Evolutionary conservation across 2,888 invertebrate genomes (phyloP).

Genomic region (Heteropelma amictum): DNA sequence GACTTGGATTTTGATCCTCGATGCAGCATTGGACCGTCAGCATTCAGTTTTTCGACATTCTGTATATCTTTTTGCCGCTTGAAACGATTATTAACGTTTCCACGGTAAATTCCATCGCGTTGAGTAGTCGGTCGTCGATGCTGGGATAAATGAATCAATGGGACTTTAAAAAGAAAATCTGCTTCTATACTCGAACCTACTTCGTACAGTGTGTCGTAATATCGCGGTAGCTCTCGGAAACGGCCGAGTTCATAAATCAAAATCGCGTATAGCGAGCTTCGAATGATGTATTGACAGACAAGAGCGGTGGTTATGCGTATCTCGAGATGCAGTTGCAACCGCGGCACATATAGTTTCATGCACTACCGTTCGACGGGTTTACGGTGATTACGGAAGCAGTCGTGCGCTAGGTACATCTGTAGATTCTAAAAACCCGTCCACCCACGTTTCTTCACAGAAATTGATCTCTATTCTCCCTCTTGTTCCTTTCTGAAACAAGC

Average conservation of each 20-base stretch:
- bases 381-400: constrained; percentile 64
- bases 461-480: too few species aligned
- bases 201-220: constrained; percentile 14
- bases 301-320: constrained; percentile 37
- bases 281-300: constrained; percentile 1
- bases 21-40: too few species aligned
- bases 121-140: too few species aligned
- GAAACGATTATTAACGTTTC: too few species aligned
- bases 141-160: too few species aligned
- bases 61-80: too few species aligned
- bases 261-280: constrained; percentile 26
- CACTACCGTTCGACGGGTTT: constrained; percentile 17
- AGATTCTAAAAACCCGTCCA: constrained; percentile 63
- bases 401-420: constrained; percentile 59
- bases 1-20: too few species aligned
- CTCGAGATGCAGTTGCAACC: constrained; percentile 15
- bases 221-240: constrained; percentile 37
- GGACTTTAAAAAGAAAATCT: too few species aligned
- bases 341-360: constrained; percentile 31
- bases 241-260: constrained; percentile 52
- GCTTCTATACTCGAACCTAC: too few species aligned
- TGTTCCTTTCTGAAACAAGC: constrained; percentile 35
- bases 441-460: constrained; percentile 63
- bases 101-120: too few species aligned
- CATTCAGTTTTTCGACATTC: too few species aligned